Base-by-base conservation (phyloP, 1,140 invertebrate species). In the Magallana angulata region DNA sequence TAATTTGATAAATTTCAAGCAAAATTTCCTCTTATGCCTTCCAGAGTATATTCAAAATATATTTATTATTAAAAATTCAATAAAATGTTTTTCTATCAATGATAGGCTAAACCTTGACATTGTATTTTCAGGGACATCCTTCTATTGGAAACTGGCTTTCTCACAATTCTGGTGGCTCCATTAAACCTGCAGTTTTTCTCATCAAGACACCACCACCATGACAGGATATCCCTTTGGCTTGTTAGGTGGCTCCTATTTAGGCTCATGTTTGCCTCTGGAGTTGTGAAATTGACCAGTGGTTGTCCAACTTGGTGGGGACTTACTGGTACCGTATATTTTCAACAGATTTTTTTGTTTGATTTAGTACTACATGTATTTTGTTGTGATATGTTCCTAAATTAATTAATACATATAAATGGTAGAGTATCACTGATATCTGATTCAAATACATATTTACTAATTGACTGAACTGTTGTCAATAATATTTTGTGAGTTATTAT, bases 251-350 rank as follows among this genome's bases (percentile, higher is more conserved):
- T 98, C 16, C 95, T 97, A 1, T 98, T 98, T 90, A 95, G 97
- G 58, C 95, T 97, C 7, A 96, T 98, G 95, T 97, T 98, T 95
- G 96, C 97, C 5, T 96, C 96, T 62, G 97, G 97, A 58, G 95
- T 97, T 56, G 96, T 97, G 0, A 98, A 98, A 94, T 94, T 98
- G 48, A 96, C 96, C n/a, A 97, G 96, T 93, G 95, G 96, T 11
- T 97, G 97, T 93, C 97, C 97, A 16, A 95, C 96, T 12, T 98
- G 97, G 97, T 98, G 97, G 97, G 96, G 96, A 90, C 96, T 98
- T 12, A 96, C 96, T 93, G 97, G 97, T 97, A 96, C 36, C 3
- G 36, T 48, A 48, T 48, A 48, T 48, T 48, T 48, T 48, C 36
- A 48, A 4, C 36, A 48, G 36, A 48, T 48, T 2, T 48, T 48